Conservation (phyloP, 2,113 vertebrate species). For the Gulo gulo region DNA sequence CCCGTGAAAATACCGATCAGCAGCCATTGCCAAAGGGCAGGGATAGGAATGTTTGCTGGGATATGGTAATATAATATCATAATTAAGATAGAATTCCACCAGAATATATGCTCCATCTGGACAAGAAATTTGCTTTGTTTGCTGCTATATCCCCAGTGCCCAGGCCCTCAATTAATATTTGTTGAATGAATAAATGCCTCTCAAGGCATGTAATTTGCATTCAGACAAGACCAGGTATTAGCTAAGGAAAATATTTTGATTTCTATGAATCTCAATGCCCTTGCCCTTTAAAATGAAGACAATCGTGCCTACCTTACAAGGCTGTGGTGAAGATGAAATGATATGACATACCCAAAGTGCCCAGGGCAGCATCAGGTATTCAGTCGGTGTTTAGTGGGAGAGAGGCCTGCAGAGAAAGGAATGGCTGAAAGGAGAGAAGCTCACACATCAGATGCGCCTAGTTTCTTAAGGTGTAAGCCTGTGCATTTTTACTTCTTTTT, state of each 20-base stretch:
- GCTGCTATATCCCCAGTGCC: not conserved
- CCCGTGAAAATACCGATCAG: not conserved
- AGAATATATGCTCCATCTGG: not conserved
- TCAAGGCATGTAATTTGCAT: not conserved
- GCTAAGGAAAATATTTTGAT: not conserved
- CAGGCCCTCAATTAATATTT: not conserved
- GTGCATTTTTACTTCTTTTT: not conserved
- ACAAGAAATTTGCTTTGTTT: not conserved
- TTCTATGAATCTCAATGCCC: not conserved
- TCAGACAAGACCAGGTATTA: not conserved
- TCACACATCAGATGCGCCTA: not conserved
- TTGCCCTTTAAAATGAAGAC: not conserved
- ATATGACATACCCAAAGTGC: not conserved
- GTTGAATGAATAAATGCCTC: not conserved
- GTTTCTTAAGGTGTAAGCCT: not conserved
- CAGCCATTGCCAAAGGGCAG: not conserved
- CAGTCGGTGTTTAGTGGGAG: not conserved
- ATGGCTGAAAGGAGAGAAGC: not conserved
- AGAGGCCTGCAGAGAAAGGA: not conserved
- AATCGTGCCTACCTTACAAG: not conserved
- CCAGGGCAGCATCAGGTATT: not conserved
- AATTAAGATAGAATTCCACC: not conserved
- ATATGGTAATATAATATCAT: not conserved
- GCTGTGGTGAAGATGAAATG: not conserved
- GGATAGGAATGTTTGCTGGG: not conserved